Conservation (phyloP, 2,797 vertebrate genomes). For the Coilia nasus region DNA sequence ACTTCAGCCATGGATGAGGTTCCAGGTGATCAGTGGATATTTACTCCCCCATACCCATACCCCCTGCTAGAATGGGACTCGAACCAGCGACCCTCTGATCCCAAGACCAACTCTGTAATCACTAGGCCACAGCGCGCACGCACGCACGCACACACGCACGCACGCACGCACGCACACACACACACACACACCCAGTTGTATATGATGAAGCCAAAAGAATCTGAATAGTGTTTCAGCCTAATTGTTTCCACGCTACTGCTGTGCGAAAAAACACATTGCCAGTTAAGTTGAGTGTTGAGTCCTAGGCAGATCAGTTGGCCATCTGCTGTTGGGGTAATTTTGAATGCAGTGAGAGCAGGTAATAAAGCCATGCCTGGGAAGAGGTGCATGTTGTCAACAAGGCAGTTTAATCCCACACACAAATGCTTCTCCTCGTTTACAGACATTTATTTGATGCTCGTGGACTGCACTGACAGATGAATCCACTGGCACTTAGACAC, state of each 20-base stretch:
- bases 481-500: background rate
- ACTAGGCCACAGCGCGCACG: no score
- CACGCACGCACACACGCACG: no score
- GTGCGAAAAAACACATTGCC: background rate
- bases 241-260: background rate
- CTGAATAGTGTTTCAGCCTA: no score
- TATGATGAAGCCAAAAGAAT: no score
- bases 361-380: constrained; percentile 49
- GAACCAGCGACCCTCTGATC: no score
- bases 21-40: no score
- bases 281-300: constrained; percentile 1
- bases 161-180: no score
- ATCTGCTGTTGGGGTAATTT: constrained; percentile 56
- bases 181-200: no score
- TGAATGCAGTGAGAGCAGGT: constrained; percentile 46
- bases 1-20: no score
- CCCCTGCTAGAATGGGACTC: no score
- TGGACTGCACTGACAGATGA: constrained; percentile 3
- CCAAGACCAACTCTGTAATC: no score
- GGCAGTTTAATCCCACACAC: background rate
- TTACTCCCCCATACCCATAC: no score
- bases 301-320: constrained; percentile 58
- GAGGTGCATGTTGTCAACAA: background rate
- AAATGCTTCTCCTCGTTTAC: background rate
- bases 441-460: background rate